A percentile compares a stretch with the other conserved stretches of the same genome.
phyloP scores from a whole-genome alignment of 2,113 vertebrate species.

The Cisticola juncidis region DNA sequence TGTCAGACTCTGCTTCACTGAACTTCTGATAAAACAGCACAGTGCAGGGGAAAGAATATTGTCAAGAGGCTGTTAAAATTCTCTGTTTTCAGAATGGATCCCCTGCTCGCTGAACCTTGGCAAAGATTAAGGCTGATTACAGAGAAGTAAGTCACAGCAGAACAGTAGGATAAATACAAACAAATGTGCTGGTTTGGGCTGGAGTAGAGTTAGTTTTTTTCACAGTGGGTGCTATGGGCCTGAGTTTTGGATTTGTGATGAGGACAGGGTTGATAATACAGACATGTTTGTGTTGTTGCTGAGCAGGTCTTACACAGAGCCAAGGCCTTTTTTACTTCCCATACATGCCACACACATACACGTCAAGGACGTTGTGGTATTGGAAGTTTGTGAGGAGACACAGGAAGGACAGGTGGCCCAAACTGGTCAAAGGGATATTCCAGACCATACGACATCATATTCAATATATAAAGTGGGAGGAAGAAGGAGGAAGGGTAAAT shows the following conservation, averaged over 20 bases:
- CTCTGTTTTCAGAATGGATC: background rate
- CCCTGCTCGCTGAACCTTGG: background rate
- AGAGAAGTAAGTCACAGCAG: background rate
- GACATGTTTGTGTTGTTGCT: background rate
- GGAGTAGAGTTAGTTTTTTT: background rate
- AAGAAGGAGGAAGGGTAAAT: background rate
- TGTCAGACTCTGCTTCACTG: background rate
- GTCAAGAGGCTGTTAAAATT: background rate
- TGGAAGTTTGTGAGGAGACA: background rate
- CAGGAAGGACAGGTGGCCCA: background rate
- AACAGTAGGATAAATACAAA: background rate
- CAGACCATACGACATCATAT: background rate
- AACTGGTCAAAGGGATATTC: background rate
- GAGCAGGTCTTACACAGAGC: background rate
- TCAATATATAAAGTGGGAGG: too few species aligned
- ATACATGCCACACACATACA: background rate
- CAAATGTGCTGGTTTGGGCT: background rate
- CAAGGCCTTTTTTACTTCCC: background rate
- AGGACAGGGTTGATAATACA: background rate
- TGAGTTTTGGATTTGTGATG: background rate
- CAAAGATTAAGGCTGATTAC: background rate
- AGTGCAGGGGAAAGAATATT: background rate
- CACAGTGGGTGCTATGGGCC: too few species aligned
- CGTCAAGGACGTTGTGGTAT: fast-evolving
- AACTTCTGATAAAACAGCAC: background rate